Evolutionary conservation across 2,113 vertebrate genomes (phyloP), one percentile per base, ranked within the genome.

Genomic region (Sturnus vulgaris): DNA sequence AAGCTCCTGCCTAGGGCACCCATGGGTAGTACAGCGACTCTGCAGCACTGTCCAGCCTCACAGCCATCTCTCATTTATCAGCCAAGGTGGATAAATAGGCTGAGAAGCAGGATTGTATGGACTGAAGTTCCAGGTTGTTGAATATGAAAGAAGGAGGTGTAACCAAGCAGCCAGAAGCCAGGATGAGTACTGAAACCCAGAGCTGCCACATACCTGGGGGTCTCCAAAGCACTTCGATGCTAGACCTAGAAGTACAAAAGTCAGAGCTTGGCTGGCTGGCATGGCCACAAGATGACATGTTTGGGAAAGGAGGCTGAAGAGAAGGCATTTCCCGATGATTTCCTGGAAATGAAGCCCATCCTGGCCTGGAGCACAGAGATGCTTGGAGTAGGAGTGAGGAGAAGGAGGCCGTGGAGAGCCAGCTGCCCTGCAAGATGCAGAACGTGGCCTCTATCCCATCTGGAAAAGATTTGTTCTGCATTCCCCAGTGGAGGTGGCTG

Each of bases 381-480:
- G 77, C 63, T 85, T 66, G 60, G 24, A 94, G 79, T 10, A 81
- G 23, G 22, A 65, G 40, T 3, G 25, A 70, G 42, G 57, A 84
- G 64, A 33, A 87, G 76, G 37, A 42, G 47, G 83, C 16, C n/a
- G 69, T 12, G 49, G 59, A 87, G 66, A 80, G 73, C 40, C 0
- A 1, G 53, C 86, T 3, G 4, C 52, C 59, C 63, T 11, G 12
- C 11, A 5, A 87, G 44, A 65, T 35, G 77, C 5, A 0, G 93
- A 93, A 80, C 6, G 0, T 92, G 86, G 76, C 93, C 92, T 72
- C 71, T 70, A 21, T 64, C 88, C 93, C 97, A 97, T 97, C 97
- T 98, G 98, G 97, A 91, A 97, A 81, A 92, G 93, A 98, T 98
- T 97, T 96, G 98, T 98, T 98, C 98, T 97, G 98, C 97, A 97